Percentiles rank a stretch among this genome's conserved stretches.
Conservation (phyloP, 2,888 invertebrate genomes). For the Acleris cristana region DNA sequence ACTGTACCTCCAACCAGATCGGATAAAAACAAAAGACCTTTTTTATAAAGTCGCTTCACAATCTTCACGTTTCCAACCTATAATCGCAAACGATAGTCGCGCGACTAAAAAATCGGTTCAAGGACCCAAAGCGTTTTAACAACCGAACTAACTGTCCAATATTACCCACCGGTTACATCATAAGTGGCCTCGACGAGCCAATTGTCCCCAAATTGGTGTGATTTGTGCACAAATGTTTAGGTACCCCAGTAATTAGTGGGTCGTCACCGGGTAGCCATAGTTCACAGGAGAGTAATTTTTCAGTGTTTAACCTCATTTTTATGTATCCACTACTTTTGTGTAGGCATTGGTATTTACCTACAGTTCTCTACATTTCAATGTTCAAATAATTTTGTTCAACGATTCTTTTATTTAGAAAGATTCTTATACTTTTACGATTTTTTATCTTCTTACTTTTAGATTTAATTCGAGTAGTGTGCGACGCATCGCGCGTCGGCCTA, state of each 20-base stretch:
- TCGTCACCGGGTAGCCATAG: not conserved
- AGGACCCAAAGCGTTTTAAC: conserved; percentile 10
- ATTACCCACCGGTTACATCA: conserved; percentile 32
- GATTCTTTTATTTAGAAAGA: too few species aligned
- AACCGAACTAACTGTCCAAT: conserved; percentile 13
- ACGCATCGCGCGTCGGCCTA: too few species aligned
- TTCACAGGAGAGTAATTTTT: not conserved
- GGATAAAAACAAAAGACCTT: too few species aligned
- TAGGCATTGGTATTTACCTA: not conserved
- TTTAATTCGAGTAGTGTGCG: too few species aligned
- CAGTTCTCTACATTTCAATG: too few species aligned
- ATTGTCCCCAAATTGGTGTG: conserved; percentile 36
- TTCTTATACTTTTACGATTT: too few species aligned
- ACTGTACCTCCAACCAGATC: too few species aligned
- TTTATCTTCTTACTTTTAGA: too few species aligned
- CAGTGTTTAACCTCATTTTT: conserved; percentile 4
- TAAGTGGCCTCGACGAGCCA: conserved; percentile 20
- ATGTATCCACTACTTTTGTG: not conserved
- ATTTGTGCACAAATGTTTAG: conserved; percentile 35
- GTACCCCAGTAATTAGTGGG: conserved; percentile 18
- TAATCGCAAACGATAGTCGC: not conserved
- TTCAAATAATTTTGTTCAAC: too few species aligned
- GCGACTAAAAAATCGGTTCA: conserved; percentile 24
- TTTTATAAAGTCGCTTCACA: too few species aligned
- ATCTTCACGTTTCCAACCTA: too few species aligned